A percentile compares a stretch with the other conserved stretches of the same genome.
Conservation (phyloP, 37 sponge, comb jelly and placozoan genomes). For the Cliona cf. orientalis region DNA sequence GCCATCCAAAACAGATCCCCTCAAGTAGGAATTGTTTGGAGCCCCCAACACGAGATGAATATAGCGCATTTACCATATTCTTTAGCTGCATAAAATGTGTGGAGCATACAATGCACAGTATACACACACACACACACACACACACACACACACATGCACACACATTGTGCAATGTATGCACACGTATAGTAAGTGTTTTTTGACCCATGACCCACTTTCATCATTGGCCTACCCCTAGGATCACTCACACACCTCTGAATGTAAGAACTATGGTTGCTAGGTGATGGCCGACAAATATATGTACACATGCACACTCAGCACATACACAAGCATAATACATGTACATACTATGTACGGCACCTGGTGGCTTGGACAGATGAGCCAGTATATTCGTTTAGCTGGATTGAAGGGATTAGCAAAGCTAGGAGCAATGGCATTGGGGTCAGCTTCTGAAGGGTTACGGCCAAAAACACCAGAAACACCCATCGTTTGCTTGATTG, state of each 20-base stretch:
- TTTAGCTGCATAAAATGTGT: conserved; percentile 32
- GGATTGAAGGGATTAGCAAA: conserved; percentile 22
- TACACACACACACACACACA: neutral
- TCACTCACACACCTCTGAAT: no score
- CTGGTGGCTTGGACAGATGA: conserved; percentile 55
- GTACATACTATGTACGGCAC: no score
- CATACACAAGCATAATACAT: no score
- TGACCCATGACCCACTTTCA: no score
- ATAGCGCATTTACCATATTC: conserved; percentile 45
- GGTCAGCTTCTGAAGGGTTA: neutral
- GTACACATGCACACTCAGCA: neutral
- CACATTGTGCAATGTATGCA: no score
- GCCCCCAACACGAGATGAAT: conserved; percentile 34
- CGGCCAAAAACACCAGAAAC: conserved; percentile 7
- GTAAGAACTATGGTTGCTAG: no score
- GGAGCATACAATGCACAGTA: neutral
- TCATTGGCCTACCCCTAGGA: no score
- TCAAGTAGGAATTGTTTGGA: conserved; percentile 11
- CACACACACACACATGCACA: no score
- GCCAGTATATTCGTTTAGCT: conserved; percentile 2
- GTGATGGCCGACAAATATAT: neutral
- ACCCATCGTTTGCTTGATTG: conserved; percentile 8
- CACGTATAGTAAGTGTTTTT: no score
- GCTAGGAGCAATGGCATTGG: neutral
- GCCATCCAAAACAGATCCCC: conserved; percentile 43